Evolutionary conservation across 2,888 invertebrate genomes (phyloP).

Genomic region (Tanypteryx hageni): DNA sequence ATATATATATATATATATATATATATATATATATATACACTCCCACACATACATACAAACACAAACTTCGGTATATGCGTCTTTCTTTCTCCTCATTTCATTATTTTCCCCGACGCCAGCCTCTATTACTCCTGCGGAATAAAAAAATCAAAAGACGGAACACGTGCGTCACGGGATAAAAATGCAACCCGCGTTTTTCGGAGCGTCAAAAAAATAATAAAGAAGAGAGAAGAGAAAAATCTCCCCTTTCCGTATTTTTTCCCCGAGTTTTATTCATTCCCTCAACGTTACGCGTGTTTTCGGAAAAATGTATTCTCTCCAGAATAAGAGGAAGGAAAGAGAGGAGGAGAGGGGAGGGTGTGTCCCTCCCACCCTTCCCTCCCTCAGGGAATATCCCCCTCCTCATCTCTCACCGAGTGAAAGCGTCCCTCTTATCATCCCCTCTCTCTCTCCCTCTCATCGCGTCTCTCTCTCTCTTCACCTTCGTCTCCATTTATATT

Average conservation of each 20-base stretch:
- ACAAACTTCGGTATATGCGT: neutral
- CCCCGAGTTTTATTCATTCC: neutral
- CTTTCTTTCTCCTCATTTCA: neutral
- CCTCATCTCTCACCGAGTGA: neutral
- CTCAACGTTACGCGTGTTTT: slow-evolving; percentile 8
- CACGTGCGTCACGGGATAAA: slow-evolving; percentile 8
- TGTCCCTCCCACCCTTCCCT: neutral
- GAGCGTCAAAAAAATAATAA: neutral
- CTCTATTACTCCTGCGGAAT: neutral
- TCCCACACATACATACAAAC: neutral
- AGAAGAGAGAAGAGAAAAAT: neutral
- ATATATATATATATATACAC: neutral
- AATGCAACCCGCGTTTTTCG: slow-evolving; percentile 16
- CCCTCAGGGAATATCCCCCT: slow-evolving; percentile 25
- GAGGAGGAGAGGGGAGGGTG: too few species aligned
- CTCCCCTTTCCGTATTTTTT: neutral
- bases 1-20: too few species aligned
- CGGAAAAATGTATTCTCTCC: neutral
- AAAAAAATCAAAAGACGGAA: neutral
- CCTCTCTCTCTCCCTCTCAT: slow-evolving; percentile 19
- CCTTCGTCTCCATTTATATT: neutral
- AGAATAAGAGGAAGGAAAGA: neutral
- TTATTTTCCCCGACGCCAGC: neutral
- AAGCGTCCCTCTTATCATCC: slow-evolving; percentile 15
- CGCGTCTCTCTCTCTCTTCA: neutral